Percentiles rank a stretch among this genome's conserved stretches.
These are phyloP conservation scores for Germaria angustata DNA, from an alignment of 2,888 invertebrate genomes.

Conservation along the genomic window DNA sequence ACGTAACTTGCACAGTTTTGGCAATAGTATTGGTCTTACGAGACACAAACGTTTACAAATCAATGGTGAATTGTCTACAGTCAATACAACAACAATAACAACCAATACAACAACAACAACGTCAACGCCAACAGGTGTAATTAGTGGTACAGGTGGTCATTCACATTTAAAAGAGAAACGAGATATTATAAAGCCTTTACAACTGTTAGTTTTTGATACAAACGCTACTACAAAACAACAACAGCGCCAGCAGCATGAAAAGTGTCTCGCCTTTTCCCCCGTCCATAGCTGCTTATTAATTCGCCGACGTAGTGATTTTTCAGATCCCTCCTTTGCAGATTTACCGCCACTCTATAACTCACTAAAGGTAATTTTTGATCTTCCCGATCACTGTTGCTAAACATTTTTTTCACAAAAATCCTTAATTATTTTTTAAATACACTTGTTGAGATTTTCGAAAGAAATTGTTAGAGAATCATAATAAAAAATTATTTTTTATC, in stretches of 20 bases:
- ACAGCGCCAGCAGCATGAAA: not conserved
- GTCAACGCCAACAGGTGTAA: slow-evolving; percentile 17
- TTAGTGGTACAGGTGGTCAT: slow-evolving; percentile 51
- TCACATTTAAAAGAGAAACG: slow-evolving; percentile 55
- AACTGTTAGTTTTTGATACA: slow-evolving; percentile 70
- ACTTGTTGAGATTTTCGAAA: too few relatives aligned
- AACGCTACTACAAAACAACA: slow-evolving; percentile 5
- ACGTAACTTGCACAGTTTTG: slow-evolving; percentile 70
- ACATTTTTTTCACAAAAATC: too few relatives aligned
- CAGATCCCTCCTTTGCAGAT: slow-evolving; percentile 59
- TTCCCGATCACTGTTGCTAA: too few relatives aligned
- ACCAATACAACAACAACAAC: not conserved
- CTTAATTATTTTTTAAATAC: too few relatives aligned
- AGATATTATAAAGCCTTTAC: slow-evolving; percentile 54
- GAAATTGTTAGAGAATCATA: too few relatives aligned
- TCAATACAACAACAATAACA: not conserved
- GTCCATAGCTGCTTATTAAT: slow-evolving; percentile 72
- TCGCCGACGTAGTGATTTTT: slow-evolving; percentile 75
- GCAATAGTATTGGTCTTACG: slow-evolving; percentile 72
- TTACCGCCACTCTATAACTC: slow-evolving; percentile 51
- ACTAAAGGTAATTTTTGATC: slow-evolving; percentile 49
- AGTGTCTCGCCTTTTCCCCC: slow-evolving; percentile 31
- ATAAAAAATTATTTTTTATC: too few relatives aligned
- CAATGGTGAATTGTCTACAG: slow-evolving; percentile 7
- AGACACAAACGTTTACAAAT: slow-evolving; percentile 71